Evolutionary conservation across 2,113 vertebrate species (phyloP).

Genomic region (Anoura caudifer): DNA sequence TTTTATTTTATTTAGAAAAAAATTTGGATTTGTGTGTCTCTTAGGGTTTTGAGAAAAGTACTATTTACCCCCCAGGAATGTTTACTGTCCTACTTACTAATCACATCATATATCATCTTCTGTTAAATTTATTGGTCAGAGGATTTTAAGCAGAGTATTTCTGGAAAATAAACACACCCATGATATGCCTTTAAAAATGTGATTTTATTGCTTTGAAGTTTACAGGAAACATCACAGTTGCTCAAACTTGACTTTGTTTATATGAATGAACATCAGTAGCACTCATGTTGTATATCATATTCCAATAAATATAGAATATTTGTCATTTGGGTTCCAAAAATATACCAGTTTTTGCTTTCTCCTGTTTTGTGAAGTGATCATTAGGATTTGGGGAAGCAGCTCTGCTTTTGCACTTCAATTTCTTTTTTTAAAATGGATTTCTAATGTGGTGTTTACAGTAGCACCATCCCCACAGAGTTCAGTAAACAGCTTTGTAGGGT

Average conservation of each 20-base stretch:
- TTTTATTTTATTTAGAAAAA: constrained; percentile 33
- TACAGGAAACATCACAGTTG: background rate
- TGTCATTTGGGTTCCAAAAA: background rate
- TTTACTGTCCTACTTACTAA: background rate
- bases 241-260: background rate
- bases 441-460: background rate
- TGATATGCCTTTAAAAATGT: background rate
- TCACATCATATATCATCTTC: background rate
- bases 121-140: background rate
- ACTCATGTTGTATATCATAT: background rate
- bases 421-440: background rate
- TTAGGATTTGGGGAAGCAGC: background rate
- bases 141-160: background rate
- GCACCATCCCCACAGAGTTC: background rate
- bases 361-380: background rate
- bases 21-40: constrained; percentile 7
- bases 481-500: background rate
- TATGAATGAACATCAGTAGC: background rate
- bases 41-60: background rate
- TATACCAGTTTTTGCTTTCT: background rate
- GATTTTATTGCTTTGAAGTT: constrained; percentile 22
- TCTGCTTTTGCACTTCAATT: background rate
- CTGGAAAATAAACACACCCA: background rate
- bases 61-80: background rate
- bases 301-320: background rate